Percentiles rank a stretch among this genome's conserved stretches.
These are phyloP conservation scores for Lichenostomus cassidix DNA, from an alignment of 2,113 vertebrate genomes.

Conservation along the genomic window DNA sequence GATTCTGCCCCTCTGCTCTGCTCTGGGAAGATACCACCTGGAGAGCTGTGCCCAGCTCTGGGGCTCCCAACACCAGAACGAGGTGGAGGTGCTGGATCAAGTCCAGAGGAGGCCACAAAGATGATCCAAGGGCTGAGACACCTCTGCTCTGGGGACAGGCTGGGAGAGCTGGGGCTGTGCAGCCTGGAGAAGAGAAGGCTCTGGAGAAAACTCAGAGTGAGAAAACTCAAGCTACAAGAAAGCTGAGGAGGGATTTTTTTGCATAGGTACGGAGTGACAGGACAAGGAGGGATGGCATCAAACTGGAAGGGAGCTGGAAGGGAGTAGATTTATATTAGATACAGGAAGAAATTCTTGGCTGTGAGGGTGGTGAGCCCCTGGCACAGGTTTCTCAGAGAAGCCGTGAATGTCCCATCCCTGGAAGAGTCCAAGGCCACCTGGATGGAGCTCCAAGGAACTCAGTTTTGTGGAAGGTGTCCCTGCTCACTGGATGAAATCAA, in stretches of 20 bases:
- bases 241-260: too few species aligned
- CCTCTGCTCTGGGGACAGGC: not conserved
- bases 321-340: not conserved
- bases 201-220: accelerated
- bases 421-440: not conserved
- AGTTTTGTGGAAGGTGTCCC: too few species aligned
- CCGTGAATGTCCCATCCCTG: not conserved
- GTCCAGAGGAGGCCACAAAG: not conserved
- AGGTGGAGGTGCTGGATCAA: accelerated
- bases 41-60: not conserved
- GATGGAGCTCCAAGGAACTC: not conserved
- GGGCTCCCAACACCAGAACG: not conserved
- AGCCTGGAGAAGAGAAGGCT: not conserved
- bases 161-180: not conserved
- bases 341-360: not conserved
- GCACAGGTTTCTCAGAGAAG: not conserved
- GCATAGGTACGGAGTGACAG: not conserved
- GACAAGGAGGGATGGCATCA: not conserved
- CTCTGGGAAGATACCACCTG: not conserved
- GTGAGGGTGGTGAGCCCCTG: not conserved
- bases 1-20: not conserved
- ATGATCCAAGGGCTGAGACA: not conserved
- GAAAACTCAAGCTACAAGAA: too few species aligned
- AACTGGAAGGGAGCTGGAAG: not conserved
- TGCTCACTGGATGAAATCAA: not conserved